Base-by-base conservation (phyloP, 2,888 invertebrate species). In the Linyphia triangularis region DNA sequence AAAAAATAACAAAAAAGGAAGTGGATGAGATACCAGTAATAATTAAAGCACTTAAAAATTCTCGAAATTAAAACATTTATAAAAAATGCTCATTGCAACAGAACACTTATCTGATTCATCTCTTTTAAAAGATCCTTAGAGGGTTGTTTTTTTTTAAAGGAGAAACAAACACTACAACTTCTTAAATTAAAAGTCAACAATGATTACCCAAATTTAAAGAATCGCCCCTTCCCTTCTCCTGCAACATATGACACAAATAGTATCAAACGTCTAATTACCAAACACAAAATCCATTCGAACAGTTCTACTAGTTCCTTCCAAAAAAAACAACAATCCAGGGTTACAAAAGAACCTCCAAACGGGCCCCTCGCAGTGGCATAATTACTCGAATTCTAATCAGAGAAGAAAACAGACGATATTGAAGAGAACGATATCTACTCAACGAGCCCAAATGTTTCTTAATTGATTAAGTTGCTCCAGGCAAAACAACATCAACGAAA, bases 391-490 rank as follows among this genome's bases (percentile, higher is more conserved):
- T 63, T 67, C 67, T 67, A 30, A 67, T 67, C 33, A 67, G 33
- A 16, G 33, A 33, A 33, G 67, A 19, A 28, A 67, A 67, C 51
- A 1, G 51, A 16, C 51, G 51, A 51, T 51, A 16, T 16, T 9
- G n/a, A 51, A 9, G 16, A n/a, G 51, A n/a, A 51, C 51, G 51
- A n/a, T 51, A n/a, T 16, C 24, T 26, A 70, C 70, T 26, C 30
- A 70, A 43, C 43, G 30, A 75, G 33, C 16, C 26, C 37, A 57
- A 73, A 51, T 57, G 28, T 19, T 22, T n/a, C 28, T 33, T 81
- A 81, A 81, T 81, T 81, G 81, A 81, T 81, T 70, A 59, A 70
- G 67, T 69, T 33, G 69, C 81, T 69, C 22, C 1, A 10, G 30
- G 69, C 30, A 30, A 67, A 51, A 67, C 63, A 61, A 40, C 77